Conservation (phyloP, 64 coral and sea anemone genomes). For the Montipora capricornis region DNA sequence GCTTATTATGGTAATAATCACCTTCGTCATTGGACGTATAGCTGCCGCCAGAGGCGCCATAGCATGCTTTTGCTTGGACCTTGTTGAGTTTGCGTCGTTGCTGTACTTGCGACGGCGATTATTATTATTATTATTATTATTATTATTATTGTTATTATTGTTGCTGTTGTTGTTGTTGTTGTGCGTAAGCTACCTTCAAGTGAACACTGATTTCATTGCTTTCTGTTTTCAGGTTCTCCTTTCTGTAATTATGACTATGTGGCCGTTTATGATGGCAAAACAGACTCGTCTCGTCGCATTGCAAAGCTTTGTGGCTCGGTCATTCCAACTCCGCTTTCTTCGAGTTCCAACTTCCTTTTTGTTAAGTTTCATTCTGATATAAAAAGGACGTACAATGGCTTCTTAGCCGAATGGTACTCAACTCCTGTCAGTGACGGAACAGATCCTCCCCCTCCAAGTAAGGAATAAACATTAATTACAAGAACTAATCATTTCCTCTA, state of each 20-base stretch:
- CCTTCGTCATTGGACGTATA: too few species aligned
- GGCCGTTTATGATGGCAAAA: conserved; percentile 45
- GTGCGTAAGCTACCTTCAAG: too few species aligned
- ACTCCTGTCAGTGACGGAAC: too few species aligned
- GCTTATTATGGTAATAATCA: too few species aligned
- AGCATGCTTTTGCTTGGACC: too few species aligned
- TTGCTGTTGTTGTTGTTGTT: too few species aligned
- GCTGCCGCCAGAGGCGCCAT: too few species aligned
- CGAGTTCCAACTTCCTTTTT: conserved; percentile 41
- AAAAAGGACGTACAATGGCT: conserved; percentile 43
- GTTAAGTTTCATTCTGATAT: conserved; percentile 53
- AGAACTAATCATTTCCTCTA: too few species aligned
- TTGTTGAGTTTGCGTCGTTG: too few species aligned
- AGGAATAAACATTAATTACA: not conserved
- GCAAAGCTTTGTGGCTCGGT: conserved; percentile 64
- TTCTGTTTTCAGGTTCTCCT: not conserved
- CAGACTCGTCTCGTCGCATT: conserved; percentile 41
- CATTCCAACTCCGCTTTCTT: conserved; percentile 13
- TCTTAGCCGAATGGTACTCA: conserved; percentile 37
- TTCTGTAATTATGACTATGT: conserved; percentile 46
- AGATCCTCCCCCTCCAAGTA: not conserved
- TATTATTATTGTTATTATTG: too few species aligned
- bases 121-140: too few species aligned
- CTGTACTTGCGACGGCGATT: too few species aligned
- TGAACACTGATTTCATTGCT: not conserved